These are phyloP conservation scores for Gephyroberyx darwinii DNA, from an alignment of 2,797 vertebrate species.

Conservation along the genomic window DNA sequence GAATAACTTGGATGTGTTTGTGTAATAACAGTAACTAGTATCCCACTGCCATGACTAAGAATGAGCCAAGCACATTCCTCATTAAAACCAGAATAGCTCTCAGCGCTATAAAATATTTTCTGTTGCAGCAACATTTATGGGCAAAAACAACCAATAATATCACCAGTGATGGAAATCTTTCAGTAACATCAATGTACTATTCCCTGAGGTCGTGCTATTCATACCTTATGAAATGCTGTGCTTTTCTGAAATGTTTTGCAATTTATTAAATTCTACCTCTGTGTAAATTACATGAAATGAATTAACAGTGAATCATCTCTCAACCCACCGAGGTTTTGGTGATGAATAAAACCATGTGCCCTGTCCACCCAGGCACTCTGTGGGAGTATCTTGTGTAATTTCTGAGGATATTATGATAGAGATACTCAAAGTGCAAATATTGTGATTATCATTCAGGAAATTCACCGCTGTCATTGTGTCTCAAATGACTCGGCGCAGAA, in stretches of 20 bases:
- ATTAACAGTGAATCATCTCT: constrained; percentile 72
- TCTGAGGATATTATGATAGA: constrained; percentile 63
- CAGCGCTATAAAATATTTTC: constrained; percentile 53
- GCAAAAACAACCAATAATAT: constrained; percentile 45
- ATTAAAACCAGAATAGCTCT: constrained; percentile 68
- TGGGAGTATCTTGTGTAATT: constrained; percentile 66
- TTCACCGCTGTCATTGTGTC: constrained; percentile 53
- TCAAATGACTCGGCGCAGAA: constrained; percentile 50
- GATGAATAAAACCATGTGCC: constrained; percentile 72
- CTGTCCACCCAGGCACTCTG: constrained; percentile 65
- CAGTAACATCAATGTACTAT: constrained; percentile 54
- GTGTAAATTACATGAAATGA: constrained; percentile 69
- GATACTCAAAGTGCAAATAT: constrained; percentile 47
- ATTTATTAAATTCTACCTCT: constrained; percentile 60
- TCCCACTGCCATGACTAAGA: constrained; percentile 55
- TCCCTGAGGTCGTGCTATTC: constrained; percentile 35
- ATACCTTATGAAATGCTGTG: constrained; percentile 35
- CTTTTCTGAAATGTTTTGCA: constrained; percentile 55
- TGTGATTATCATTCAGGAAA: constrained; percentile 60
- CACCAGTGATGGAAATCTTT: constrained; percentile 54
- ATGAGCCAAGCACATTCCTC: constrained; percentile 62
- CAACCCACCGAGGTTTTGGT: constrained; percentile 69
- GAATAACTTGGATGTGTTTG: constrained; percentile 48
- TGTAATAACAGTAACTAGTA: constrained; percentile 61
- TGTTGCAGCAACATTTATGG: constrained; percentile 48